Evolutionary conservation across 2,113 vertebrate genomes (phyloP).

Genomic region (Salvelinus fontinalis): DNA sequence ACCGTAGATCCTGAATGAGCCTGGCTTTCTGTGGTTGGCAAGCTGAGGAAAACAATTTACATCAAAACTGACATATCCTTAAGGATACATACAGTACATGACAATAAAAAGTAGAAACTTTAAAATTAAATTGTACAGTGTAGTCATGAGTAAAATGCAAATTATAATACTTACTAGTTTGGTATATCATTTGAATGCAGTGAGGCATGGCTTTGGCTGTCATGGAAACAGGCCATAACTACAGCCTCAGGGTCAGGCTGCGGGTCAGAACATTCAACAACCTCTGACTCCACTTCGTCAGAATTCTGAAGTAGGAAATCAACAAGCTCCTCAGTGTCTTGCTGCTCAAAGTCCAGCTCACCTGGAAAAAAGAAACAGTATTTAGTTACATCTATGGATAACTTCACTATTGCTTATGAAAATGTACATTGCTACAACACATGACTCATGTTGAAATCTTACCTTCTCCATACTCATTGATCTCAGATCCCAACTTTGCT

Average conservation of each 20-base stretch:
- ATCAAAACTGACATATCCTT: too few relatives aligned
- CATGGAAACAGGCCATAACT: slow-evolving; percentile 64
- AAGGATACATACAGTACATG: background rate
- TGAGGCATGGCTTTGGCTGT: slow-evolving; percentile 28
- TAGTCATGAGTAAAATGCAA: background rate
- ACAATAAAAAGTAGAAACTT: background rate
- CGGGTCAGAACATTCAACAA: slow-evolving; percentile 50
- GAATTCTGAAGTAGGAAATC: slow-evolving; percentile 70
- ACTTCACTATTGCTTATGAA: too few relatives aligned
- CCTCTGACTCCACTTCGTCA: slow-evolving; percentile 57
- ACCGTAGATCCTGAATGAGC: background rate
- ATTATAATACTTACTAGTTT: slow-evolving; percentile 37
- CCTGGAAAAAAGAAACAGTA: slow-evolving; percentile 33
- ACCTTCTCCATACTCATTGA: slow-evolving; percentile 60
- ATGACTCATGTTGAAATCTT: slow-evolving; percentile 12
- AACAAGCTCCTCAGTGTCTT: slow-evolving; percentile 48
- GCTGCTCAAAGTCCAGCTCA: slow-evolving; percentile 49
- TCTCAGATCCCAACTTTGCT: slow-evolving; percentile 39
- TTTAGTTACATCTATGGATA: too few relatives aligned
- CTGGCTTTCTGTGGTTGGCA: slow-evolving; percentile 8
- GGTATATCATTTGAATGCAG: slow-evolving; percentile 15
- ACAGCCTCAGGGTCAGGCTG: slow-evolving; percentile 68
- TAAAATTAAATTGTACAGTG: too few relatives aligned
- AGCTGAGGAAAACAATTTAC: slow-evolving; percentile 23
- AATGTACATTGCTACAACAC: background rate